A percentile compares a stretch with the other conserved stretches of the same genome.
Evolutionary conservation across 2,888 invertebrate species (phyloP).

Genomic region (Agrotis puta): DNA sequence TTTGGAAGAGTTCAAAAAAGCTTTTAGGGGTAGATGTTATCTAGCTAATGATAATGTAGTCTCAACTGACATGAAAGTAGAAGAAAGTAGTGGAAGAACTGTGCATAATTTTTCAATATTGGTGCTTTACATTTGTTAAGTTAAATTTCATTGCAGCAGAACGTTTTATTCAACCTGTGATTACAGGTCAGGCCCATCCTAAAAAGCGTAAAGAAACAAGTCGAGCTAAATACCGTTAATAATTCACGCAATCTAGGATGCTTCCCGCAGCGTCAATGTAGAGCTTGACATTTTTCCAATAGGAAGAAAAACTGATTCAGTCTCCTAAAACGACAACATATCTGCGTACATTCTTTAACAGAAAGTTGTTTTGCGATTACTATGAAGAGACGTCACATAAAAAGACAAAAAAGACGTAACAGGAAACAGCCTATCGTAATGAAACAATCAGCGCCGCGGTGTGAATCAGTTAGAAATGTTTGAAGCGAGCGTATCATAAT

Average conservation of each 20-base stretch:
- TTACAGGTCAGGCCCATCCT: too few relatives aligned
- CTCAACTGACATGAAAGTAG: too few relatives aligned
- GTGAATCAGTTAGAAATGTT: slow-evolving; percentile 19
- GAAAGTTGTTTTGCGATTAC: slow-evolving; percentile 36
- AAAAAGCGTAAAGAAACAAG: not conserved
- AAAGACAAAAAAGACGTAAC: slow-evolving; percentile 10
- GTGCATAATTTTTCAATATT: too few relatives aligned
- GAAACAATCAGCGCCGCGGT: slow-evolving; percentile 34
- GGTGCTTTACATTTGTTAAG: too few relatives aligned
- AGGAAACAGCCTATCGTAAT: slow-evolving; percentile 14
- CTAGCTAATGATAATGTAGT: too few relatives aligned
- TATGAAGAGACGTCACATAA: slow-evolving; percentile 1
- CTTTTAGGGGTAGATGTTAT: too few relatives aligned
- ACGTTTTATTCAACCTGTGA: too few relatives aligned
- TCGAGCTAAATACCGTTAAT: not conserved
- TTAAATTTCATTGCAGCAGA: too few relatives aligned
- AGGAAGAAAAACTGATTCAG: not conserved
- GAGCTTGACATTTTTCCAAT: not conserved
- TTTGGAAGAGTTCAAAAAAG: not conserved
- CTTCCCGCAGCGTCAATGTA: slow-evolving; percentile 8
- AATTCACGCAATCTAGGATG: not conserved
- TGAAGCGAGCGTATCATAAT: not conserved
- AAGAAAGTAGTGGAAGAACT: too few relatives aligned
- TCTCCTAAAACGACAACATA: slow-evolving; percentile 12
- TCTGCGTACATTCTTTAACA: slow-evolving; percentile 40